Percentiles rank a stretch among this genome's conserved stretches.
Evolutionary conservation across 2,113 vertebrate genomes (phyloP).

Genomic region (Corvus hawaiiensis): DNA sequence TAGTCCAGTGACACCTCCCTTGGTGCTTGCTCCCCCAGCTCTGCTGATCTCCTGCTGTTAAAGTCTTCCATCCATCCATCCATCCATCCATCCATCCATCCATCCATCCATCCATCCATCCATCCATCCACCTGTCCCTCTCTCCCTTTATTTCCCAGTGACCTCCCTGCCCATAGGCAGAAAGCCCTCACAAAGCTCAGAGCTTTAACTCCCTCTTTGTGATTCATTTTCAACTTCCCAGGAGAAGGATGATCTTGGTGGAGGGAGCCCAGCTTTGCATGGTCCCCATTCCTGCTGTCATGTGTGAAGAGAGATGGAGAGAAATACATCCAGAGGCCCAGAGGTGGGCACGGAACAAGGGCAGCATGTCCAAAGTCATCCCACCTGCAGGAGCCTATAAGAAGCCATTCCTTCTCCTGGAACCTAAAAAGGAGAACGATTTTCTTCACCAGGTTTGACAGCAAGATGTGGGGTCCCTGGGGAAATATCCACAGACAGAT

Average conservation of each 20-base stretch:
- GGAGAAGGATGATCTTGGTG: background rate
- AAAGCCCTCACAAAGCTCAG: background rate
- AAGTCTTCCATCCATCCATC: background rate
- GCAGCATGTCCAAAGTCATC: background rate
- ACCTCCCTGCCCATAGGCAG: background rate
- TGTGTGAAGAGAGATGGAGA: background rate
- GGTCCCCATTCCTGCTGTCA: background rate
- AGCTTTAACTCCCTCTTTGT: background rate
- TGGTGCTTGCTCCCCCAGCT: background rate
- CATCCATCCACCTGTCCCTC: rapidly evolving
- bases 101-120: background rate
- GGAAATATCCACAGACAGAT: background rate
- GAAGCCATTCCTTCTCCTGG: background rate
- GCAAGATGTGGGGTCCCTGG: background rate
- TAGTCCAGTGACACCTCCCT: background rate
- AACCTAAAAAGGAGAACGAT: background rate
- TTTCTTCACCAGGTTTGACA: background rate
- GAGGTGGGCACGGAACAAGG: background rate
- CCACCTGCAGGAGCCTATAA: background rate
- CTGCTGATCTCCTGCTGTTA: background rate
- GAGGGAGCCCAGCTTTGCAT: background rate
- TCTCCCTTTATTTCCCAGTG: background rate
- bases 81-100: background rate
- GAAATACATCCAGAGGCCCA: background rate
- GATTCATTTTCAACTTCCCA: background rate